phyloP scores from a whole-genome alignment of 2,113 vertebrate species.

The Amphiprion ocellaris region DNA sequence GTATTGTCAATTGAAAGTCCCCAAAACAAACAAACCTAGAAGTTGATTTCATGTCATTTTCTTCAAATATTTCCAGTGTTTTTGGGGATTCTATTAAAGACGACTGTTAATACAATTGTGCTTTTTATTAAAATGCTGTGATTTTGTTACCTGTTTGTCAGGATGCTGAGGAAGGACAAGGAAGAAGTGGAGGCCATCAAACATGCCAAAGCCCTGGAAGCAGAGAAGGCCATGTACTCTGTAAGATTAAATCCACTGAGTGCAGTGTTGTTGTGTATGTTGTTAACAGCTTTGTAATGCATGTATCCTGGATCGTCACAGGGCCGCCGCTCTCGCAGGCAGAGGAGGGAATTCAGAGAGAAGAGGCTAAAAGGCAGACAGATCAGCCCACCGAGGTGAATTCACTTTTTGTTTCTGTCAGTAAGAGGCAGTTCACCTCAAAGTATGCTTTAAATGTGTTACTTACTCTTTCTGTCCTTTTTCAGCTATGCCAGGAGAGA shows the following conservation, averaged over 20 bases:
- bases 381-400: conserved; percentile 96
- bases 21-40: no score
- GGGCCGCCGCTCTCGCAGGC: conserved; percentile 94
- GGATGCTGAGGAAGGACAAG: conserved; percentile 97
- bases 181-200: conserved; percentile 98
- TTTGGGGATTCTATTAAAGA: not conserved
- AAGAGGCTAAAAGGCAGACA: conserved; percentile 95
- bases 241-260: conserved; percentile 80
- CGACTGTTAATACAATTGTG: not conserved
- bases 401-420: not conserved
- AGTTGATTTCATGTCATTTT: no score
- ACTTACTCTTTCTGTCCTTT: conserved; percentile 1
- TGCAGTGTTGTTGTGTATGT: not conserved
- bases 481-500: conserved; percentile 93
- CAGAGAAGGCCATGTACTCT: conserved; percentile 99
- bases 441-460: not conserved
- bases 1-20: no score
- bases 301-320: conserved; percentile 60
- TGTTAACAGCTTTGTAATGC: not conserved
- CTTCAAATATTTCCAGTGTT: no score
- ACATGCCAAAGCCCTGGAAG: conserved; percentile 95
- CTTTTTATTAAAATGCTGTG: not conserved
- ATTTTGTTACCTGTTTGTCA: conserved; percentile 62
- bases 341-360: conserved; percentile 95
- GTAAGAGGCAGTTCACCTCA: not conserved